Percentiles rank a stretch among this genome's conserved stretches.
Evolutionary conservation across 2,888 invertebrate species (phyloP).

Genomic region (Phytoseiulus persimilis): DNA sequence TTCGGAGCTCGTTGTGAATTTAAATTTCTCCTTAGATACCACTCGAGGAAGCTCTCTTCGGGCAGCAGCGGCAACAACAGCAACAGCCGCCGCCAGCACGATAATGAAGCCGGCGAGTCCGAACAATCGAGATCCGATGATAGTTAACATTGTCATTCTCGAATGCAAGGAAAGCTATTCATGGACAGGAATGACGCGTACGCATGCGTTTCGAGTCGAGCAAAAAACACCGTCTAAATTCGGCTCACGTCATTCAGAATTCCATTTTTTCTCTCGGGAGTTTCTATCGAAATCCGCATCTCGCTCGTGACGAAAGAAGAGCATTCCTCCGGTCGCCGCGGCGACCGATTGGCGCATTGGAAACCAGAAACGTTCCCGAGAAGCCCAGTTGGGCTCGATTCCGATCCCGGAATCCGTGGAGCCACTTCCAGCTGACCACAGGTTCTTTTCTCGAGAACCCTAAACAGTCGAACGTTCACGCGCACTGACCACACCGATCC

Average conservation of each 20-base stretch:
- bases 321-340: too few relatives aligned
- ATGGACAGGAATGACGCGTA: not conserved
- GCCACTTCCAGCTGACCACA: not conserved
- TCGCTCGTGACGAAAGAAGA: too few relatives aligned
- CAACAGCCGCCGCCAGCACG: not conserved
- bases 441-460: not conserved
- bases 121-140: not conserved
- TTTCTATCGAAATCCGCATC: too few relatives aligned
- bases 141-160: not conserved
- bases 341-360: too few relatives aligned
- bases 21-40: not conserved
- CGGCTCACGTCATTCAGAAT: too few relatives aligned
- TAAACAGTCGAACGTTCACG: not conserved
- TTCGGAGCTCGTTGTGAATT: not conserved
- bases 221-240: too few relatives aligned
- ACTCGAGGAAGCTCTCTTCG: not conserved
- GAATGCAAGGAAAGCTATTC: not conserved
- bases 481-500: not conserved
- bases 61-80: not conserved
- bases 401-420: too few relatives aligned
- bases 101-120: not conserved
- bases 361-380: too few relatives aligned
- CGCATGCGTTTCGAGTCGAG: too few relatives aligned
- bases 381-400: too few relatives aligned
- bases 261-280: too few relatives aligned